A percentile compares a stretch with the other conserved stretches of the same genome.
Conservation (phyloP, 2,113 vertebrate genomes). For the Triplophysa dalaica region DNA sequence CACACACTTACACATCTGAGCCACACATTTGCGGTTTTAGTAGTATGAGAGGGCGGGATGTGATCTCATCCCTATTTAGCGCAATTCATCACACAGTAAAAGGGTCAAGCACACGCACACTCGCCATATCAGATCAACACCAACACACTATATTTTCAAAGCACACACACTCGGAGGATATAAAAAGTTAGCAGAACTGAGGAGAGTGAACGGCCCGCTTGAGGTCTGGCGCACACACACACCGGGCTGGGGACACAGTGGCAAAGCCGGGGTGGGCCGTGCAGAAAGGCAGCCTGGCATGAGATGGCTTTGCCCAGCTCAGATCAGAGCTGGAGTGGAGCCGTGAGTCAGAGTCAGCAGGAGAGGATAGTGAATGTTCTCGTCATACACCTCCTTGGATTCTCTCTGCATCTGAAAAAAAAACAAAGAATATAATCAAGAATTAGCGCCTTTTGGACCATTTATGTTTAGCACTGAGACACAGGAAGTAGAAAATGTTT, state of each 20-base stretch:
- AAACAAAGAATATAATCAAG: slow-evolving; percentile 46
- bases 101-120: slow-evolving; percentile 57
- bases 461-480: too few species aligned
- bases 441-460: neutral
- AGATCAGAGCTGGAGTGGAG: slow-evolving; percentile 50
- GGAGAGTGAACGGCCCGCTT: slow-evolving; percentile 44
- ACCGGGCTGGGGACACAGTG: slow-evolving; percentile 48
- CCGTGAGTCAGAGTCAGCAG: slow-evolving; percentile 84
- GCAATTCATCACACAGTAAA: slow-evolving; percentile 62
- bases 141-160: neutral
- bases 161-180: slow-evolving; percentile 31
- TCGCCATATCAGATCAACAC: slow-evolving; percentile 25
- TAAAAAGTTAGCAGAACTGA: slow-evolving; percentile 48
- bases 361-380: slow-evolving; percentile 94
- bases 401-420: slow-evolving; percentile 91
- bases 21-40: neutral
- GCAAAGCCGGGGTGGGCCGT: slow-evolving; percentile 48
- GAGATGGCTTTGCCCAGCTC: slow-evolving; percentile 40
- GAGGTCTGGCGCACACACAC: slow-evolving; percentile 24
- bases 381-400: slow-evolving; percentile 85
- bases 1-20: slow-evolving; percentile 29
- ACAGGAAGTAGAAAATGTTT: too few species aligned
- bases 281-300: slow-evolving; percentile 54
- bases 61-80: slow-evolving; percentile 31
- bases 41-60: slow-evolving; percentile 11